phyloP scores from a whole-genome alignment of 2,888 invertebrate genomes.

The Malacosoma neustria region DNA sequence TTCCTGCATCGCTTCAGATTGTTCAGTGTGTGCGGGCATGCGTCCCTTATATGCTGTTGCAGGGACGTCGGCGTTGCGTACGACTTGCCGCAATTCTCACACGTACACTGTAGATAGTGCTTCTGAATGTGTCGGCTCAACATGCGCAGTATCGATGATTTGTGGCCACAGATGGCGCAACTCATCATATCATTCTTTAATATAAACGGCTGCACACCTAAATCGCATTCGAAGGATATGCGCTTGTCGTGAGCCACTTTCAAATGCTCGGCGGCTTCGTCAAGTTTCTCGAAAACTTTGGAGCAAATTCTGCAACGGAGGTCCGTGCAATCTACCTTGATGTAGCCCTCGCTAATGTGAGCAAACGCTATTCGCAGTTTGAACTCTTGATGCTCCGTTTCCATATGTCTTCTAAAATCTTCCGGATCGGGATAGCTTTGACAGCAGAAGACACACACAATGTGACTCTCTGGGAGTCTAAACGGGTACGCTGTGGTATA shows the following conservation, averaged over 20 bases:
- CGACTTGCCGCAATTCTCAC: conserved; percentile 46
- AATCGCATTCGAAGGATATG: conserved; percentile 1
- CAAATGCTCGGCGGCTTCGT: conserved; percentile 20
- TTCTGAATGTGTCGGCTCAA: conserved; percentile 40
- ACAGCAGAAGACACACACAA: conserved; percentile 50
- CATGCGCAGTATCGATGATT: conserved; percentile 29
- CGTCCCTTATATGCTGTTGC: conserved; percentile 24
- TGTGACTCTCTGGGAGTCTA: conserved; percentile 38
- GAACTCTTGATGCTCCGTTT: conserved; percentile 18
- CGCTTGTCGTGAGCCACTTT: conserved; percentile 9
- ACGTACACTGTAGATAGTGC: conserved; percentile 42
- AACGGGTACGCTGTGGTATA: conserved; percentile 50
- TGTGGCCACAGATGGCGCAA: conserved; percentile 34
- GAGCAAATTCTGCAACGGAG: conserved; percentile 24
- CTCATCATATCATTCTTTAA: conserved; percentile 17
- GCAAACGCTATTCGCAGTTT: conserved; percentile 20
- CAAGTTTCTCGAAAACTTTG: conserved; percentile 12
- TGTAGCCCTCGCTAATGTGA: conserved; percentile 19
- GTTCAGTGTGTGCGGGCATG: conserved; percentile 15
- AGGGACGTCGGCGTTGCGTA: conserved; percentile 33
- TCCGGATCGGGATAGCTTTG: conserved; percentile 31
- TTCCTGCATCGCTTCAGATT: conserved; percentile 22
- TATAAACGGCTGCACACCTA: conserved; percentile 5
- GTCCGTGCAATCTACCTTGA: conserved; percentile 28
- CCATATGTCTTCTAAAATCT: conserved; percentile 27